Percentiles rank a stretch among this genome's conserved stretches.
phyloP scores from a whole-genome alignment of 2,888 invertebrate genomes.

The Marasmarcha lunaedactyla region DNA sequence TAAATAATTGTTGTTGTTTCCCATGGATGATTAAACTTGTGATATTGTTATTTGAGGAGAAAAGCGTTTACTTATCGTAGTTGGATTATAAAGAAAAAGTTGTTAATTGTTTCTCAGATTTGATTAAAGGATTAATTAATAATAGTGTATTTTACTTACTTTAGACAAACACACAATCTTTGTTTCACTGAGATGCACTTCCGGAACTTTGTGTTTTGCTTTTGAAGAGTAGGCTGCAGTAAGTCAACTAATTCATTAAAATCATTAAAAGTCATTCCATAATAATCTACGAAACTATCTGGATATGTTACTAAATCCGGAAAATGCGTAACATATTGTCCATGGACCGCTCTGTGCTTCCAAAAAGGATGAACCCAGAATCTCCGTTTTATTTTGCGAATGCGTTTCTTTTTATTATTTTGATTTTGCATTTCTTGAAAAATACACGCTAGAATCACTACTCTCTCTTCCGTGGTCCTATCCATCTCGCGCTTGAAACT shows the following conservation, averaged over 20 bases:
- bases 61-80: constrained; percentile 9
- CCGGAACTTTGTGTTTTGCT: constrained; percentile 10
- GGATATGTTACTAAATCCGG: constrained; percentile 12
- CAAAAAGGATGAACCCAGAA: too few relatives aligned
- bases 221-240: constrained; percentile 9
- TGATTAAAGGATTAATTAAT: constrained; percentile 10
- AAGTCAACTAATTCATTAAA: constrained; percentile 11
- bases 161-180: constrained; percentile 11
- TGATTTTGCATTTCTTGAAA: too few relatives aligned
- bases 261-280: constrained; percentile 12
- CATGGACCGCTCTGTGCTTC: constrained; percentile 12
- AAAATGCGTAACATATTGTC: constrained; percentile 14
- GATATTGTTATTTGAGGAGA: constrained; percentile 11
- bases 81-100: constrained; percentile 8
- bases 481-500: too few relatives aligned
- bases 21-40: constrained; percentile 10
- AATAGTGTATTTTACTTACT: constrained; percentile 10
- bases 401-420: too few relatives aligned
- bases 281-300: constrained; percentile 12
- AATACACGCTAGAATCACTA: constrained; percentile 2
- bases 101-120: constrained; percentile 10
- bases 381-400: too few relatives aligned
- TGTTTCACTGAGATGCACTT: constrained; percentile 11
- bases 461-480: background rate
- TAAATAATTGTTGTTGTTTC: constrained; percentile 9